Conservation (phyloP, 92 coral and sea anemone genomes). For the Actinernus sp. region DNA sequence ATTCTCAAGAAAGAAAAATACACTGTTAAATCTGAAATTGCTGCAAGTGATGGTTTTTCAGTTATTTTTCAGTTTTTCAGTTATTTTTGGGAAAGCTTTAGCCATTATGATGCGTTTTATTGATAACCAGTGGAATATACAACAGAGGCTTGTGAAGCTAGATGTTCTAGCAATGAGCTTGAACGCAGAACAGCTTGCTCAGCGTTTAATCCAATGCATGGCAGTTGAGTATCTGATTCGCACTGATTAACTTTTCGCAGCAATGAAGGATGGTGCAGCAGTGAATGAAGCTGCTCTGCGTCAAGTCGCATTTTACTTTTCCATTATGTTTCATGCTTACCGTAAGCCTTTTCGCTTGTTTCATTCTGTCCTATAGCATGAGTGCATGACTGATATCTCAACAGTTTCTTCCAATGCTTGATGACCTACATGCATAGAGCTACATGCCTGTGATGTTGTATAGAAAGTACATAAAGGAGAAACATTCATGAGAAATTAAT, state of each 20-base stretch:
- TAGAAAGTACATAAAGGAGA: too few relatives aligned
- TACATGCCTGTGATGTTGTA: too few relatives aligned
- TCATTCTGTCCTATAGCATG: too few relatives aligned
- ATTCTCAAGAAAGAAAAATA: slow-evolving; percentile 55
- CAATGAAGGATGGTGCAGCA: slow-evolving; percentile 74
- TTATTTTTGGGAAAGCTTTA: slow-evolving; percentile 56
- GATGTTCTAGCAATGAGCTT: slow-evolving; percentile 52
- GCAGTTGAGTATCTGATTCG: slow-evolving; percentile 51
- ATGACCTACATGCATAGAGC: too few relatives aligned
- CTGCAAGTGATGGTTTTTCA: slow-evolving; percentile 21
- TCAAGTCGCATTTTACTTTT: slow-evolving; percentile 46
- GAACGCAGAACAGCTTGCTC: slow-evolving; percentile 54
- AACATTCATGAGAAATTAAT: too few relatives aligned
- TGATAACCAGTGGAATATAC: slow-evolving; percentile 51
- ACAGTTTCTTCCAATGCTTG: too few relatives aligned
- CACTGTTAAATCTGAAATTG: slow-evolving; percentile 47
- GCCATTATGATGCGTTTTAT: slow-evolving; percentile 51
- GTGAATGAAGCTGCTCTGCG: slow-evolving; percentile 68
- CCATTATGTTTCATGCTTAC: slow-evolving; percentile 22
- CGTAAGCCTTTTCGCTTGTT: too few relatives aligned
- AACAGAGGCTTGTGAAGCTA: too few relatives aligned
- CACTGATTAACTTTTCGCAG: slow-evolving; percentile 49
- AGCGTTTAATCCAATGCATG: slow-evolving; percentile 57
- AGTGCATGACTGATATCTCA: too few relatives aligned
- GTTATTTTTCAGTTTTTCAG: too few relatives aligned